These are phyloP conservation scores for Apaloderma vittatum DNA, from an alignment of 2,113 vertebrate genomes.

Conservation along the genomic window DNA sequence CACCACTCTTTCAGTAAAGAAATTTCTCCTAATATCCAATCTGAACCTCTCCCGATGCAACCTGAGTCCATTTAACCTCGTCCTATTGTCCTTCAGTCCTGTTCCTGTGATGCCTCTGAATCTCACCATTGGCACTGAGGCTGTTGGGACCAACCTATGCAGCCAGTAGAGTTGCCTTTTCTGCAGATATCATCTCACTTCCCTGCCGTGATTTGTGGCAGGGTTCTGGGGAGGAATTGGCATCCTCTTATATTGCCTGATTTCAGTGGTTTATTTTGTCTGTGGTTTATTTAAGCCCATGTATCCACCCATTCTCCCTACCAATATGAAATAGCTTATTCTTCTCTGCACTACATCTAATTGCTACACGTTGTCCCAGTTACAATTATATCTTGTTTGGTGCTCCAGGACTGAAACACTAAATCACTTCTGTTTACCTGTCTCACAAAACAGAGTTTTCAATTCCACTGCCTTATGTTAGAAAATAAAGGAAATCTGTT, in stretches of 20 bases:
- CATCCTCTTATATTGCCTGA: not conserved
- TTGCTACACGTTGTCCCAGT: not conserved
- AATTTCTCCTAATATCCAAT: no score
- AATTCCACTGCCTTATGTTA: constrained; percentile 11
- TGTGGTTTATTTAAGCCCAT: not conserved
- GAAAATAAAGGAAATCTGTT: constrained; percentile 45
- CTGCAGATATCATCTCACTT: not conserved
- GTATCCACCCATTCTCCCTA: not conserved
- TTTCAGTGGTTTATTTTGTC: not conserved
- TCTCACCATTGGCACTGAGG: not conserved
- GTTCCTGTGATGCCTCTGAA: not conserved
- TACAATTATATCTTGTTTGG: constrained; percentile 9
- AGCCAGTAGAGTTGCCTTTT: not conserved
- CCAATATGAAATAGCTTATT: not conserved
- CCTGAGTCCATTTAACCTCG: no score
- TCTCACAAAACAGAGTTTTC: constrained; percentile 29
- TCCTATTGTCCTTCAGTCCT: not conserved
- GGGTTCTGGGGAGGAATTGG: not conserved
- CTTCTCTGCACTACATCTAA: constrained; percentile 26
- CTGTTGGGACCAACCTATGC: not conserved
- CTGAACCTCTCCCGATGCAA: no score
- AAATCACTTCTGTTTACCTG: constrained; percentile 59
- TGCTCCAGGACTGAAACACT: constrained; percentile 22
- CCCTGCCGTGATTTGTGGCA: not conserved
- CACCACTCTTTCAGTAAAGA: no score